These are phyloP conservation scores for Poeciliopsis prolifica DNA, from an alignment of 2,113 vertebrate genomes.

Conservation along the genomic window DNA sequence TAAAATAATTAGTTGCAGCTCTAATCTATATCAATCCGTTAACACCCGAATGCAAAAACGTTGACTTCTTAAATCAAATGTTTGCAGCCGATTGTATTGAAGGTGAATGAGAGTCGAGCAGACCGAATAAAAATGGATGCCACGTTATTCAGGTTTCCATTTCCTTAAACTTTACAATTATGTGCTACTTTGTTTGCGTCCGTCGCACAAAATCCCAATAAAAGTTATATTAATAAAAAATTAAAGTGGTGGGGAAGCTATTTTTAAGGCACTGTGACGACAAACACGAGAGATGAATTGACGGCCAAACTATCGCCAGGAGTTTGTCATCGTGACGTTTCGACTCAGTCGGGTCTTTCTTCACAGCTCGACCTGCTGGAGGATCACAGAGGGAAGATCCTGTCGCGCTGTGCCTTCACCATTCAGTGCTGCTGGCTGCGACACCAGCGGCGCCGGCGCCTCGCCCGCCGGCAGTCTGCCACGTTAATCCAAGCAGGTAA, in stretches of 20 bases:
- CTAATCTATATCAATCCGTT: too few species aligned
- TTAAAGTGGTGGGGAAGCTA: too few species aligned
- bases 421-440: constrained; percentile 91
- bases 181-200: neutral
- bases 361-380: constrained; percentile 89
- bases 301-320: neutral
- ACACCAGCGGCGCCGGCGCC: constrained; percentile 71
- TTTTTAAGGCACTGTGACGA: neutral
- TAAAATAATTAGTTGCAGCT: too few species aligned
- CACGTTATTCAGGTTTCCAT: neutral
- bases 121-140: neutral
- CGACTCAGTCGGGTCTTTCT: neutral
- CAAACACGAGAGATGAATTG: neutral
- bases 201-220: neutral
- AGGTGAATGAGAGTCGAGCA: too few species aligned
- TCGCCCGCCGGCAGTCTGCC: constrained; percentile 74
- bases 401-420: constrained; percentile 82
- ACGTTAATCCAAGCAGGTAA: constrained; percentile 92
- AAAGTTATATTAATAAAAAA: too few species aligned
- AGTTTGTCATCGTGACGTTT: neutral
- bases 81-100: neutral
- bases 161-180: neutral
- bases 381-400: constrained; percentile 74
- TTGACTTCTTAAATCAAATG: neutral
- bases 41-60: too few species aligned